Evolutionary conservation across 2,888 invertebrate genomes (phyloP).

Genomic region (Meandrusa payeni): DNA sequence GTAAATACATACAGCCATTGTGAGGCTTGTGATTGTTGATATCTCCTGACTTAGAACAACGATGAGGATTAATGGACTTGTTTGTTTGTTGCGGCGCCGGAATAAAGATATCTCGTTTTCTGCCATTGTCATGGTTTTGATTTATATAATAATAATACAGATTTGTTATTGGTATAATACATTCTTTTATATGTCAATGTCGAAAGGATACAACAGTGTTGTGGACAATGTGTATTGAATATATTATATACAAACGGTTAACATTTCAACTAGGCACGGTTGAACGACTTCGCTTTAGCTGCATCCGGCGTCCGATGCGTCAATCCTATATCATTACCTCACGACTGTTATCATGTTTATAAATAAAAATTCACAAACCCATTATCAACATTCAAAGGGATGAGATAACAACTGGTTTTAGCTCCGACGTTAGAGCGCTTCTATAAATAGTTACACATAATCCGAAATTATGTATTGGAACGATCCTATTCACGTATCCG

Average conservation of each 20-base stretch:
- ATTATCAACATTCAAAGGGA: conserved; percentile 7
- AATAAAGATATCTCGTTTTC: not conserved
- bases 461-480: conserved; percentile 9
- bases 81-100: not conserved
- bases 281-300: conserved; percentile 15
- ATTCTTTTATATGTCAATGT: too few relatives aligned
- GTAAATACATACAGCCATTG: conserved; percentile 6
- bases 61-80: conserved; percentile 4
- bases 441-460: conserved; percentile 15
- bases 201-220: too few relatives aligned
- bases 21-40: not conserved
- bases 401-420: conserved; percentile 17
- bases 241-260: conserved; percentile 5
- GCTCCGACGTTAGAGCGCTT: conserved; percentile 1
- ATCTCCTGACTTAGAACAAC: not conserved
- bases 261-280: conserved; percentile 9
- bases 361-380: conserved; percentile 6
- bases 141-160: too few relatives aligned
- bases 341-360: conserved; percentile 10
- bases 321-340: conserved; percentile 4
- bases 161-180: too few relatives aligned
- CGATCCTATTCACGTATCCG: conserved; percentile 9
- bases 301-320: conserved; percentile 9
- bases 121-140: not conserved
- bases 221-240: conserved; percentile 1